These are phyloP conservation scores for Tetramorium bicarinatum DNA, from an alignment of 2,888 invertebrate genomes.

Conservation along the genomic window DNA sequence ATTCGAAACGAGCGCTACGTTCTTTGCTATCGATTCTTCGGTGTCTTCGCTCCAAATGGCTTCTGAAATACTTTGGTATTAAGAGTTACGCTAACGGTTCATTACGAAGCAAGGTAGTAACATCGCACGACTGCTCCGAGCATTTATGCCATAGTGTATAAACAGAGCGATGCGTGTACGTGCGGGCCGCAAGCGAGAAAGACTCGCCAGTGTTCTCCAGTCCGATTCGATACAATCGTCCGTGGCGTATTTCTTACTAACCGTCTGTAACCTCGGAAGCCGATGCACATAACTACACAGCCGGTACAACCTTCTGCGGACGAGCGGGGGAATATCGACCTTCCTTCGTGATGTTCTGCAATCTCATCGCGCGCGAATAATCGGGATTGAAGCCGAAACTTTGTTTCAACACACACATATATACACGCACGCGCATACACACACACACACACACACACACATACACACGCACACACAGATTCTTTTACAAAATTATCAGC, in stretches of 20 bases:
- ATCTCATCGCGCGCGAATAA: slow-evolving; percentile 58
- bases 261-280: slow-evolving; percentile 68
- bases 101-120: slow-evolving; percentile 62
- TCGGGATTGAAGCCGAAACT: slow-evolving; percentile 29
- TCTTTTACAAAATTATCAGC: background rate
- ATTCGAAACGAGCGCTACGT: background rate
- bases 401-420: background rate
- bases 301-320: slow-evolving; percentile 48
- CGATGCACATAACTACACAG: slow-evolving; percentile 60
- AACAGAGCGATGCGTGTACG: slow-evolving; percentile 64
- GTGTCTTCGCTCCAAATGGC: slow-evolving; percentile 41
- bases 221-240: slow-evolving; percentile 73
- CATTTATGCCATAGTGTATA: slow-evolving; percentile 64
- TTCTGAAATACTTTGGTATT: slow-evolving; percentile 59
- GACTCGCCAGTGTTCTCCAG: slow-evolving; percentile 54
- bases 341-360: slow-evolving; percentile 61
- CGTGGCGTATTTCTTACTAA: slow-evolving; percentile 68
- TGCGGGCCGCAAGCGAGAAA: slow-evolving; percentile 57
- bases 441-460: background rate
- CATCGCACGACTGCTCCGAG: slow-evolving; percentile 63
- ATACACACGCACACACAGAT: background rate
- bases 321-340: slow-evolving; percentile 57
- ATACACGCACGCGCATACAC: background rate
- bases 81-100: slow-evolving; percentile 65
- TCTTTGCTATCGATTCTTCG: slow-evolving; percentile 12